Evolutionary conservation across 2,797 vertebrate species (phyloP).

Genomic region (Sorex maritimensis): DNA sequence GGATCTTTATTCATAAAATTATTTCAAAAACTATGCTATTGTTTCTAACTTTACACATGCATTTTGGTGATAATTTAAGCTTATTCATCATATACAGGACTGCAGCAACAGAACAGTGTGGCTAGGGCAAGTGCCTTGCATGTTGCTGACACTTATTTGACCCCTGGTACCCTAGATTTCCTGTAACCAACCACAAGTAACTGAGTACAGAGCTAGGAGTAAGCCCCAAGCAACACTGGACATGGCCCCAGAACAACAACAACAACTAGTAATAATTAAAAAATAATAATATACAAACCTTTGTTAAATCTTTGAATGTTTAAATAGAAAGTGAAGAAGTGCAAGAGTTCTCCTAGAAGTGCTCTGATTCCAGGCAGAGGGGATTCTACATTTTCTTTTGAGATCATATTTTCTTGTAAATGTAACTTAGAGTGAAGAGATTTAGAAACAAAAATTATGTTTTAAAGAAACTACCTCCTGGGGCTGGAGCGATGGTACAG

Average conservation of each 20-base stretch:
- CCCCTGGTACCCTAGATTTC: no score
- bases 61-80: not conserved
- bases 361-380: no score
- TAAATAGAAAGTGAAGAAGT: slow-evolving; percentile 1
- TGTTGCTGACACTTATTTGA: no score
- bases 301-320: slow-evolving; percentile 1
- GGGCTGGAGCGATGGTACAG: no score
- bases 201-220: no score
- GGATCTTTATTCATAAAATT: not conserved
- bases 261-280: no score
- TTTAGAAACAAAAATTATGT: slow-evolving; percentile 35
- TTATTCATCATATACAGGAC: not conserved
- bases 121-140: no score
- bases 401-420: slow-evolving; percentile 22
- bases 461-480: not conserved
- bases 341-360: slow-evolving; percentile 1
- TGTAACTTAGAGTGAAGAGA: slow-evolving; percentile 19
- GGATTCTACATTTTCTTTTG: not conserved
- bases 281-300: not conserved
- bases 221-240: no score
- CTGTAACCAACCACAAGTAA: no score
- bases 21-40: not conserved
- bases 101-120: no score
- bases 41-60: slow-evolving; percentile 34
- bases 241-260: no score